Evolutionary conservation across 2,888 invertebrate species (phyloP).

Genomic region (Caenorhabditis panamensis): DNA sequence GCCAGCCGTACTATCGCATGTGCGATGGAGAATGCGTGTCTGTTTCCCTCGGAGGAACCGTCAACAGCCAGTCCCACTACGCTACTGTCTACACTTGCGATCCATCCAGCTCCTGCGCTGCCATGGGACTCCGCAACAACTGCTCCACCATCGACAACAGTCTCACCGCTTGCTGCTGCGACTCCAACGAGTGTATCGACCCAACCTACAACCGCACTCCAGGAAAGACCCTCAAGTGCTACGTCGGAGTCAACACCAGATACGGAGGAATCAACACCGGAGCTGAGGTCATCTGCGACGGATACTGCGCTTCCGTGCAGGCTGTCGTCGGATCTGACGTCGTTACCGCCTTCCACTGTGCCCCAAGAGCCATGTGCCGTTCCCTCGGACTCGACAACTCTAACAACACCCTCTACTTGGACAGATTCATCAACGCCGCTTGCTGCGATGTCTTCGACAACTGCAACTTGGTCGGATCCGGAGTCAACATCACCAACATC

Average conservation of each 20-base stretch:
- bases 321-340: constrained; percentile 37
- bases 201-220: constrained; percentile 66
- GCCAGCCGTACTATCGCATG: constrained; percentile 55
- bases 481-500: constrained; percentile 49
- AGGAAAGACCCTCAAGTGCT: constrained; percentile 63
- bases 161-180: constrained; percentile 67
- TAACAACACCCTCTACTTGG: constrained; percentile 54
- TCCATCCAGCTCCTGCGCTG: constrained; percentile 59
- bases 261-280: constrained; percentile 28
- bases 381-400: constrained; percentile 64
- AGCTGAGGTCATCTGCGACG: constrained; percentile 64
- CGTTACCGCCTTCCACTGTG: constrained; percentile 66
- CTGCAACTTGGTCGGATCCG: constrained; percentile 58
- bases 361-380: constrained; percentile 63
- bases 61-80: constrained; percentile 49
- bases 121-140: constrained; percentile 66
- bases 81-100: constrained; percentile 69
- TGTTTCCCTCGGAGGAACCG: constrained; percentile 56
- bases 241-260: constrained; percentile 63
- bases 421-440: constrained; percentile 42
- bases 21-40: constrained; percentile 70
- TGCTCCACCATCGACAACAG: constrained; percentile 62
- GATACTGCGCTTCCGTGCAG: constrained; percentile 61
- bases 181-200: constrained; percentile 69
- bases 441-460: constrained; percentile 64